Conservation (phyloP, 2,797 vertebrate genomes). For the Otolemur crassicaudatus region DNA sequence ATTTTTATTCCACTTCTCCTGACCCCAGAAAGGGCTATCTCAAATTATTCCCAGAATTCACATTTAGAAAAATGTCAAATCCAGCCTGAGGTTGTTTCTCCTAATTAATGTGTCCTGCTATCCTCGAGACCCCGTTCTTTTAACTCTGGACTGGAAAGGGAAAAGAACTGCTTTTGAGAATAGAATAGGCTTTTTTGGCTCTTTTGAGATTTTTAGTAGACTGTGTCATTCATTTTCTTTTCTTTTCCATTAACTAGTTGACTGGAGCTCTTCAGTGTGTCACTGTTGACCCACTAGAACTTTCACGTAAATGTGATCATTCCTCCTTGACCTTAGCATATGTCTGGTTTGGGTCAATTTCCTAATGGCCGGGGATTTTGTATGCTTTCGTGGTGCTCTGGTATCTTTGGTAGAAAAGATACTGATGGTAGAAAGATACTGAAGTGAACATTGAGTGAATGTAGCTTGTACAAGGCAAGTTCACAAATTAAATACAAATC, state of each 20-base stretch:
- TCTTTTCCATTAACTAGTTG: not conserved
- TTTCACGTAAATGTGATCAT: not conserved
- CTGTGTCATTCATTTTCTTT: not conserved
- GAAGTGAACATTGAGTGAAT: not conserved
- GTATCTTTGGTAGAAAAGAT: not conserved
- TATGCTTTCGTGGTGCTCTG: not conserved
- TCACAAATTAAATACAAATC: too few species aligned
- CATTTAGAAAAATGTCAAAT: not conserved
- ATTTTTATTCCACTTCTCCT: not conserved
- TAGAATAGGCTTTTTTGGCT: not conserved
- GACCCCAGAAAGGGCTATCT: not conserved
- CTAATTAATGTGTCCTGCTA: not conserved
- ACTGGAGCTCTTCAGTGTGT: not conserved
- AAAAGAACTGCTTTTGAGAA: not conserved
- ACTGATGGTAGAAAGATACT: not conserved
- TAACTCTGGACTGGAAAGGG: not conserved
- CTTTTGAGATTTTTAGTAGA: conserved; percentile 11
- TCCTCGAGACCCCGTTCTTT: not conserved
- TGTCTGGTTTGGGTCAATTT: not conserved
- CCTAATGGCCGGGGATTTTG: not conserved
- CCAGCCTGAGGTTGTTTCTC: not conserved
- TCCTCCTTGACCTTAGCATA: not conserved
- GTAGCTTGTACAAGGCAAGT: not conserved
- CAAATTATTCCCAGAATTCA: not conserved
- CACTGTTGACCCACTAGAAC: not conserved